Evolutionary conservation across 2,797 vertebrate genomes (phyloP).

Genomic region (Hybognathus amarus): DNA sequence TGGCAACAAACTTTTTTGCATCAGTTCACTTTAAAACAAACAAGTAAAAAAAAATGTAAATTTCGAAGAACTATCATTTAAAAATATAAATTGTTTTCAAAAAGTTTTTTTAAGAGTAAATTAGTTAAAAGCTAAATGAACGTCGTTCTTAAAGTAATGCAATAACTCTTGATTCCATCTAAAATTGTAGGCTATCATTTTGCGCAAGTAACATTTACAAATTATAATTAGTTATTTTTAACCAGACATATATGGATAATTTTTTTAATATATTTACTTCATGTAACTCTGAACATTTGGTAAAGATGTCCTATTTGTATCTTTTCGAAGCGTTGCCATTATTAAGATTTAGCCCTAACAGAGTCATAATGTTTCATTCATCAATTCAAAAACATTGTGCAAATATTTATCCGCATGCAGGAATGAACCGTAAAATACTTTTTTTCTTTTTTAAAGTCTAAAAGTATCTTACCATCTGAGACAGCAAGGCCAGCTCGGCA

Average conservation of each 20-base stretch:
- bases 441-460: not conserved
- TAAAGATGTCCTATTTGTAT: not conserved
- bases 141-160: not conserved
- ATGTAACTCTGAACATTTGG: not conserved
- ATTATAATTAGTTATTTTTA: not conserved
- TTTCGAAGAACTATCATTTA: not conserved
- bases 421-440: not conserved
- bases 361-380: not conserved
- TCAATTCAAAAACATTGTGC: not conserved
- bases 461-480: constrained; percentile 88
- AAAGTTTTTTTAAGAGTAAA: not conserved
- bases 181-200: not conserved
- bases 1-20: not conserved
- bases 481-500: constrained; percentile 92
- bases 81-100: not conserved
- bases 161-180: not conserved
- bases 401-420: not conserved
- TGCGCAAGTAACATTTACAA: not conserved
- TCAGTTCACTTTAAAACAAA: not conserved
- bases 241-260: not conserved
- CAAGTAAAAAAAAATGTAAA: not conserved
- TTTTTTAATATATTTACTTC: not conserved
- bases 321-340: not conserved
- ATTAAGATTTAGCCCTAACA: not conserved
- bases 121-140: not conserved